phyloP scores from a whole-genome alignment of 2,797 vertebrate species.

The Lacerta agilis region DNA sequence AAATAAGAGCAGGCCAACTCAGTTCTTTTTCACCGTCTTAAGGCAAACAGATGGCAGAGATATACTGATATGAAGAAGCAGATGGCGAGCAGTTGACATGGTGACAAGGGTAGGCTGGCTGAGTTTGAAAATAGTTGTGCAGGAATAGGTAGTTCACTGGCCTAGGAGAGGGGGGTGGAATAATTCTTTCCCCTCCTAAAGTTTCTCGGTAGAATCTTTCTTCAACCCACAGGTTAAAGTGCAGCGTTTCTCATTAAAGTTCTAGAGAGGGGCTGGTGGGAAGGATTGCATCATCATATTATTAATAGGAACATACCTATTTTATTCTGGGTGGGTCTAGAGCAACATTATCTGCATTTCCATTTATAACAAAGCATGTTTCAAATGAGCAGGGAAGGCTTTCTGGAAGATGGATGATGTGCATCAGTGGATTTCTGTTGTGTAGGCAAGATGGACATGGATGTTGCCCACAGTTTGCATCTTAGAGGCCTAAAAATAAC shows the following conservation, averaged over 20 bases:
- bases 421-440: no score
- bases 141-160: background rate
- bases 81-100: conserved; percentile 4
- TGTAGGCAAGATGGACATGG: no score
- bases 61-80: conserved; percentile 5
- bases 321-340: background rate
- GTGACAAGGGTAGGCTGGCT: background rate
- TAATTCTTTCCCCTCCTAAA: background rate
- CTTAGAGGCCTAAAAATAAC: background rate
- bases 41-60: conserved; percentile 27
- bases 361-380: background rate
- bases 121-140: conserved; percentile 26
- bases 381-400: background rate
- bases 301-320: background rate
- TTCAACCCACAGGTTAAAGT: background rate
- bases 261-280: background rate
- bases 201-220: background rate
- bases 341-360: background rate
- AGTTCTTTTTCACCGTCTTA: background rate
- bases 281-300: background rate
- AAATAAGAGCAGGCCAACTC: conserved; percentile 16
- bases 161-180: background rate
- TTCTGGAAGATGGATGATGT: background rate
- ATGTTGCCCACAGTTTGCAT: background rate
- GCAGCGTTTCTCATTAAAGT: background rate